Percentiles rank a stretch among this genome's conserved stretches.
These are phyloP conservation scores for Clarias platycephalus DNA, from an alignment of 2,797 vertebrate genomes.

Conservation along the genomic window DNA sequence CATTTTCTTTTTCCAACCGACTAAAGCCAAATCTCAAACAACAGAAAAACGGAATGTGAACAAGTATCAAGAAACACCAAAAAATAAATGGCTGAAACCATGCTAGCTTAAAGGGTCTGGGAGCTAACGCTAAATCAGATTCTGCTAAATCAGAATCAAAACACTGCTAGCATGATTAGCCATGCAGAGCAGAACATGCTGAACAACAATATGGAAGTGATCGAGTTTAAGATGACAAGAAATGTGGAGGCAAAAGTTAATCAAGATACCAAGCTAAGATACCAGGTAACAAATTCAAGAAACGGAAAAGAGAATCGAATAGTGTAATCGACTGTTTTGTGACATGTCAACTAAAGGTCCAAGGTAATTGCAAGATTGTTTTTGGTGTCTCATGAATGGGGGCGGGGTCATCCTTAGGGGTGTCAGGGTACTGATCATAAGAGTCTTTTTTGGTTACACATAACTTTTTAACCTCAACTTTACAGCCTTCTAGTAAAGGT, in stretches of 20 bases:
- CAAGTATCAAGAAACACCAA: not conserved
- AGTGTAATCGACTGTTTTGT: too few relatives aligned
- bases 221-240: not conserved
- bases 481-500: not conserved
- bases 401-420: not conserved
- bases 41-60: not conserved
- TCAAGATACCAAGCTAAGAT: not conserved
- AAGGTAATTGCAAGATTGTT: not conserved
- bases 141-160: not conserved
- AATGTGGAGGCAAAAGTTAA: not conserved
- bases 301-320: not conserved
- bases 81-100: too few relatives aligned
- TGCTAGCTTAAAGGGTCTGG: not conserved
- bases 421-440: not conserved
- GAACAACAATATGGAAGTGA: not conserved
- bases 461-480: not conserved
- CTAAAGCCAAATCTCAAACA: not conserved
- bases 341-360: not conserved
- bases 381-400: not conserved
- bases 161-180: not conserved
- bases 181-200: not conserved
- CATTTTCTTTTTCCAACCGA: not conserved
- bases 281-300: not conserved
- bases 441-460: not conserved
- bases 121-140: not conserved